Evolutionary conservation across 1,140 invertebrate species (phyloP), one percentile per base, ranked within the genome.

Genomic region (Manduca sexta): DNA sequence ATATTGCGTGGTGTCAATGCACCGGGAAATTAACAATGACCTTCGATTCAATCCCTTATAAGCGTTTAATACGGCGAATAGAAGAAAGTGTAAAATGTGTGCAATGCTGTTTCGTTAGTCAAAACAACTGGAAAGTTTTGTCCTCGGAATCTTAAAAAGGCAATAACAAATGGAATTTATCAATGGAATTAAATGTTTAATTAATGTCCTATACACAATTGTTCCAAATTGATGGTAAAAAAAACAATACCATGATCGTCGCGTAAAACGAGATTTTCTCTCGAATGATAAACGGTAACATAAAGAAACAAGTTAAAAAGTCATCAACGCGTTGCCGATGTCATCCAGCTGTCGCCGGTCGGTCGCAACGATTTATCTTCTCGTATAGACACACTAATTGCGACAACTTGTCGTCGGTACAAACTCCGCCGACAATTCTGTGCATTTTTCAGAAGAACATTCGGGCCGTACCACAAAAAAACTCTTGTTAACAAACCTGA

Each of bases 1-100:
- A 42, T 58, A 55, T 37, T 61, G 54, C 59, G 54, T 53, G 50
- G 67, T 76, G 71, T 70, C 73, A 72, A 64, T 65, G 77, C 58
- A 74, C 65, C 60, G 55, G 52, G 60, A 74, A 69, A 70, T 53
- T 52, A 67, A 37, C 52, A 45, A 34, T 52, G 50, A 60, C 60
- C 60, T 61, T 61, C 49, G 21, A 37, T 50, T 45, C 21, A 26
- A 26, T 8, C 8, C 21, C 21, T 5, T 26, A 26, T 5, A 3
- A 26, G 21, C 8, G 21, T 8, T 3, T 26, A 8, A 5, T 8
- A 26, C 21, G n/a, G n/a, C n/a, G n/a, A n/a, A n/a, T n/a, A n/a
- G n/a, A n/a, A n/a, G n/a, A n/a, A n/a, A n/a, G n/a, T n/a, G n/a
- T n/a, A n/a, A n/a, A n/a, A n/a, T n/a, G n/a, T n/a, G n/a, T n/a